These are phyloP conservation scores for Ciconia boyciana DNA, from an alignment of 2,113 vertebrate species.

Conservation along the genomic window DNA sequence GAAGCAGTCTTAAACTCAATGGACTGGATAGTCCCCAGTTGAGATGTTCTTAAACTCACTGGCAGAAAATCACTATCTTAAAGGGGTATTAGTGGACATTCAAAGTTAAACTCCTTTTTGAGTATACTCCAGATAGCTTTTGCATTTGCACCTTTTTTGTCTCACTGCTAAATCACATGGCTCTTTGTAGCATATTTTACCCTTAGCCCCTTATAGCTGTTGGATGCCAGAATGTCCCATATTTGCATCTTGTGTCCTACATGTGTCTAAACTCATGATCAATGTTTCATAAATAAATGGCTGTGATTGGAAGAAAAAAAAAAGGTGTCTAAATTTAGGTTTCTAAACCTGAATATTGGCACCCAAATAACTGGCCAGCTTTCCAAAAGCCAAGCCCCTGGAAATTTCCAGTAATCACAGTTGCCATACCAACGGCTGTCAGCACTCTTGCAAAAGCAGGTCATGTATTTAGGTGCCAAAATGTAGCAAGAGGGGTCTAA, in stretches of 20 bases:
- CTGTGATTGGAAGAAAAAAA: neutral
- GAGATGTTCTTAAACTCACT: neutral
- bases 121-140: neutral
- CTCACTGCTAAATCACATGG: neutral
- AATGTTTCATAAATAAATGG: neutral
- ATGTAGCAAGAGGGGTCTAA: constrained; percentile 44
- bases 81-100: neutral
- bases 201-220: neutral
- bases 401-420: constrained; percentile 63
- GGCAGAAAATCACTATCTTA: neutral
- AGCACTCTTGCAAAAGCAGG: constrained; percentile 61
- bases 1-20: neutral
- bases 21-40: neutral
- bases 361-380: constrained; percentile 32
- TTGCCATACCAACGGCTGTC: constrained; percentile 59
- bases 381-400: constrained; percentile 57
- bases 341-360: constrained; percentile 37
- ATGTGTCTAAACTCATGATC: neutral
- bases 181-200: neutral
- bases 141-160: neutral
- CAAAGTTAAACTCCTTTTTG: neutral
- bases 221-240: neutral
- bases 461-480: constrained; percentile 54
- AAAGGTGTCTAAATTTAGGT: neutral
- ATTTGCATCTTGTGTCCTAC: neutral